These are phyloP conservation scores for Passerina amoena DNA, from an alignment of 2,113 vertebrate species.

Conservation along the genomic window DNA sequence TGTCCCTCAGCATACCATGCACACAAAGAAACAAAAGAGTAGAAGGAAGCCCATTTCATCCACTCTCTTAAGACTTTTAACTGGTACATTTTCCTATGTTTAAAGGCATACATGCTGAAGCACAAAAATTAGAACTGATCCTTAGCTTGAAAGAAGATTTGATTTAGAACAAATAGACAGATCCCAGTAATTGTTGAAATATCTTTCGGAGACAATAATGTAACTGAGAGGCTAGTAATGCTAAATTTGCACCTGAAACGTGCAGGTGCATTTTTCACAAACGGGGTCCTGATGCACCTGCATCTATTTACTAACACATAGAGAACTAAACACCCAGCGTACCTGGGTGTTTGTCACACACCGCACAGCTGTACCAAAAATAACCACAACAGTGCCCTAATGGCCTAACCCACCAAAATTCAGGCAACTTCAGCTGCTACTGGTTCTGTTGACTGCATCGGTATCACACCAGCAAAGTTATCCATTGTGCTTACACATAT, in stretches of 20 bases:
- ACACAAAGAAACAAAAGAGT: background rate
- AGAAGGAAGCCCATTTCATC: background rate
- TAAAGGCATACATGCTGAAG: background rate
- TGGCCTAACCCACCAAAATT: background rate
- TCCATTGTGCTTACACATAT: background rate
- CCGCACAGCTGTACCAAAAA: background rate
- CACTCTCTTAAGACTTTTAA: background rate
- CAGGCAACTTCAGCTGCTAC: background rate
- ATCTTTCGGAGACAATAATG: background rate
- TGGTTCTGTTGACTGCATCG: background rate
- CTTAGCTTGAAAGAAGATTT: background rate
- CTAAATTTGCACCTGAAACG: background rate
- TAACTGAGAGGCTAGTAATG: background rate
- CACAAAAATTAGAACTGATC: background rate
- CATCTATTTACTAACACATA: background rate
- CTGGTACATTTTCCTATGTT: background rate
- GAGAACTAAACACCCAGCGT: background rate
- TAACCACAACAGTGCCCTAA: background rate
- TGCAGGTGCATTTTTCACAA: background rate
- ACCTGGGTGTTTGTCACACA: background rate
- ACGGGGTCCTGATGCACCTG: background rate
- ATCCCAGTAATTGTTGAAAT: background rate
- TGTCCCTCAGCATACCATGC: background rate
- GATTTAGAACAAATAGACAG: background rate
- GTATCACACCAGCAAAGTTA: background rate